phyloP scores from a whole-genome alignment of 2,797 vertebrate genomes.

The Coregonus suidteri region DNA sequence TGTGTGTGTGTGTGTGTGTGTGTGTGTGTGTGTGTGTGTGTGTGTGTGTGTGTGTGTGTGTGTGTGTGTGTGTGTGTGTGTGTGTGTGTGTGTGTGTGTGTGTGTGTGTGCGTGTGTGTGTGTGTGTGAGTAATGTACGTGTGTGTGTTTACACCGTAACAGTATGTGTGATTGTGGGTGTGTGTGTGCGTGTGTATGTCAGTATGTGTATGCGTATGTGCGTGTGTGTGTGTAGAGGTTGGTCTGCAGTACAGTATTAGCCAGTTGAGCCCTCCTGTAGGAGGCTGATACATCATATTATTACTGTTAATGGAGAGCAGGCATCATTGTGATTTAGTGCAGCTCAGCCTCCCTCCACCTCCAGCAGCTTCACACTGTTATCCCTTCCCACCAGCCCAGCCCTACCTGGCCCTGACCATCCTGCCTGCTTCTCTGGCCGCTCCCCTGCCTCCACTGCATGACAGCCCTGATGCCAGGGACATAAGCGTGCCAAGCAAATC shows the following conservation, averaged over 20 bases:
- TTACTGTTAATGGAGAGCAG: constrained; percentile 51
- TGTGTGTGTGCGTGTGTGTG: too few relatives aligned
- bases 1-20: too few relatives aligned
- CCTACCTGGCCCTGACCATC: constrained; percentile 2
- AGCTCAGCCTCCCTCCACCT: constrained; percentile 16
- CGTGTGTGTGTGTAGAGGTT: constrained; percentile 13
- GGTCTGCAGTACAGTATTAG: background rate
- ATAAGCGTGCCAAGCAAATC: constrained; percentile 72
- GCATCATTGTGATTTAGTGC: constrained; percentile 47
- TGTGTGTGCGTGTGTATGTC: constrained; percentile 5
- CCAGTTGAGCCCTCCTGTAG: constrained; percentile 40
- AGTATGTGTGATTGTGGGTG: constrained; percentile 6
- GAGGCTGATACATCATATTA: constrained; percentile 62
- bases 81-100: too few relatives aligned
- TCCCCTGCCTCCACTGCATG: constrained; percentile 55
- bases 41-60: too few relatives aligned
- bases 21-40: too few relatives aligned
- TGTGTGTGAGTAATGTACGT: too few relatives aligned
- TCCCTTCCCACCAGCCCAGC: background rate
- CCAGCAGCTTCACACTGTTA: background rate
- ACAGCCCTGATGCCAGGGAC: constrained; percentile 74
- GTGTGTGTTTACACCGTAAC: too few relatives aligned
- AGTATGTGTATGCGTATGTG: constrained; percentile 9
- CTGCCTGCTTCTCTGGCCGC: constrained; percentile 10
- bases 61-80: too few relatives aligned